phyloP scores from a whole-genome alignment of 2,797 vertebrate genomes.

The Sebastiscus albofasciatus region DNA sequence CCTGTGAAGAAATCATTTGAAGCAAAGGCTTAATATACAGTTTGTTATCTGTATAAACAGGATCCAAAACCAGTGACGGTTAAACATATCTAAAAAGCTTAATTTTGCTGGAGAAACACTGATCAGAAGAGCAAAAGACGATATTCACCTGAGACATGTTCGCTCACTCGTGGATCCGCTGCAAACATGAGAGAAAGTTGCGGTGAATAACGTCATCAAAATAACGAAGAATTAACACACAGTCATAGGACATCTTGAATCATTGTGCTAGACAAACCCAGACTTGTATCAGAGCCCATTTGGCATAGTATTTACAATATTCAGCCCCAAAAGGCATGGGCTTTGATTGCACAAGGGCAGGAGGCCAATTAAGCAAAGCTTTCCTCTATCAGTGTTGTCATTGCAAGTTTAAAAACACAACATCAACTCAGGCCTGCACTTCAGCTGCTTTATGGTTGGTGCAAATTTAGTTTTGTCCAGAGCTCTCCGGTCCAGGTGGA shows the following conservation, averaged over 20 bases:
- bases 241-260: conserved; percentile 13
- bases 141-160: conserved; percentile 91
- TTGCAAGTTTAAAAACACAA: conserved; percentile 22
- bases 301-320: conserved; percentile 17
- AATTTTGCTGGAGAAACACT: background rate
- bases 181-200: conserved; percentile 51
- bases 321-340: conserved; percentile 4
- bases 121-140: background rate
- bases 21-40: background rate
- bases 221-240: conserved; percentile 1
- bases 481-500: conserved; percentile 6
- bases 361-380: conserved; percentile 32
- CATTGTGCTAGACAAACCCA: conserved; percentile 12
- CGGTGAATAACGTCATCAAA: conserved; percentile 34
- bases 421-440: background rate
- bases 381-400: conserved; percentile 4
- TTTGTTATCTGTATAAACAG: background rate
- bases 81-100: background rate
- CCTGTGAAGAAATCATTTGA: conserved; percentile 74
- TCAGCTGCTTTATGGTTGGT: conserved; percentile 10
- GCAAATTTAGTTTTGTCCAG: background rate
- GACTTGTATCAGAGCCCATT: conserved; percentile 19
- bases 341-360: conserved; percentile 51
- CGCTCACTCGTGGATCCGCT: conserved; percentile 96
- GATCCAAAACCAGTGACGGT: background rate